Evolutionary conservation across 2,797 vertebrate genomes (phyloP).

Genomic region (Amblyraja radiata): DNA sequence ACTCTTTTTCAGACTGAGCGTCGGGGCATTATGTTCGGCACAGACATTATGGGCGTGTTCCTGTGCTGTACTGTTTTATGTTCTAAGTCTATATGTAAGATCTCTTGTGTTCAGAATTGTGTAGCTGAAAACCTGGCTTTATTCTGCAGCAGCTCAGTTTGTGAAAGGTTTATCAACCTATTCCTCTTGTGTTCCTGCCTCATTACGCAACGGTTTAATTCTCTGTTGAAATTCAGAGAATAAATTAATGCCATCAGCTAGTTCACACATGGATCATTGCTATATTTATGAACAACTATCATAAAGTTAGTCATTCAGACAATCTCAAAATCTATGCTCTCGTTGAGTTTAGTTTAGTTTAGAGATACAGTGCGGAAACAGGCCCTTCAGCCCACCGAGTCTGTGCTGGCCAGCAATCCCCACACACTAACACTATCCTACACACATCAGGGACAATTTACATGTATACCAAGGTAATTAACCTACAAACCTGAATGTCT

Average conservation of each 20-base stretch:
- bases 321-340: neutral
- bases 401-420: too few relatives aligned
- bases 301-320: neutral
- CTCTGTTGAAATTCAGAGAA: neutral
- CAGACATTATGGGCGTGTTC: too few relatives aligned
- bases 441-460: too few relatives aligned
- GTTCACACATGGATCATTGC: neutral
- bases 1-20: too few relatives aligned
- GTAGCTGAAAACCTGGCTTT: neutral
- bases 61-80: too few relatives aligned
- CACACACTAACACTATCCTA: too few relatives aligned
- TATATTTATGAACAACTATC: neutral
- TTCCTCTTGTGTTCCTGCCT: neutral
- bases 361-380: too few relatives aligned
- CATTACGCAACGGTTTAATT: neutral
- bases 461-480: too few relatives aligned
- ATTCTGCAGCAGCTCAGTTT: neutral
- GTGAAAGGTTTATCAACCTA: neutral
- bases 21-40: too few relatives aligned
- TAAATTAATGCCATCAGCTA: neutral
- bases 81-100: neutral
- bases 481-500: too few relatives aligned
- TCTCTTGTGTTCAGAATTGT: neutral
- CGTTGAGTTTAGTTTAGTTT: too few relatives aligned
- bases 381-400: too few relatives aligned